Conservation (phyloP, 2,888 invertebrate genomes). For the Drosophila paramelanica region DNA sequence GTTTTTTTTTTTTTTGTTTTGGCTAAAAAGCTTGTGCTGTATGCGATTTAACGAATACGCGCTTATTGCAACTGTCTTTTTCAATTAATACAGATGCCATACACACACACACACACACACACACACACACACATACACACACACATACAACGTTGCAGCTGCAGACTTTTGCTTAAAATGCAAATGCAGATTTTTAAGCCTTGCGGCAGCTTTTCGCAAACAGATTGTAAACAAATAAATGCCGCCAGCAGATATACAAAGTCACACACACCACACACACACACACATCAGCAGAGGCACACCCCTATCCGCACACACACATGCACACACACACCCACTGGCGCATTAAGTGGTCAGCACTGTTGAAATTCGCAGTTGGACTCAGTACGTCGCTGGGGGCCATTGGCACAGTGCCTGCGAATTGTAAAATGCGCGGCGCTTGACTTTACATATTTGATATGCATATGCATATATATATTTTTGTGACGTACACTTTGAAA, state of each 20-base stretch:
- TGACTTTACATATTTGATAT: conserved; percentile 56
- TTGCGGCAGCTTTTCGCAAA: conserved; percentile 66
- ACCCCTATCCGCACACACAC: conserved; percentile 21
- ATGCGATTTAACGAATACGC: conserved; percentile 3
- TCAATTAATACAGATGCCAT: conserved; percentile 63
- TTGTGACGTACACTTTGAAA: conserved; percentile 5
- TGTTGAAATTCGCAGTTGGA: conserved; percentile 50
- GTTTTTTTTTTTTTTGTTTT: not conserved
- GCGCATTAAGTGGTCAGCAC: conserved; percentile 58
- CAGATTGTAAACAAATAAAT: conserved; percentile 82
- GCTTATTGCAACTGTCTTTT: conserved; percentile 58
- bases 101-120: conserved; percentile 17
- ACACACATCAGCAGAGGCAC: conserved; percentile 12
- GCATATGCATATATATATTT: conserved; percentile 15
- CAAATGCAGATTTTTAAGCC: conserved; percentile 73
- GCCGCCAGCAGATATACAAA: conserved; percentile 64
- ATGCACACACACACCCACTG: conserved; percentile 27
- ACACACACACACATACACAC: conserved; percentile 19
- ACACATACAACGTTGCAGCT: conserved; percentile 20
- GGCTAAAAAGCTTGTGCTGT: conserved; percentile 21
- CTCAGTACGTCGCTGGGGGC: conserved; percentile 28
- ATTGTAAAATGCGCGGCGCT: conserved; percentile 36
- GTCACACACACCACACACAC: conserved; percentile 19
- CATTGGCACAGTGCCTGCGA: conserved; percentile 38
- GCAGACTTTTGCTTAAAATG: conserved; percentile 43